phyloP scores from a whole-genome alignment of 2,113 vertebrate species.

The Pitta sordida region DNA sequence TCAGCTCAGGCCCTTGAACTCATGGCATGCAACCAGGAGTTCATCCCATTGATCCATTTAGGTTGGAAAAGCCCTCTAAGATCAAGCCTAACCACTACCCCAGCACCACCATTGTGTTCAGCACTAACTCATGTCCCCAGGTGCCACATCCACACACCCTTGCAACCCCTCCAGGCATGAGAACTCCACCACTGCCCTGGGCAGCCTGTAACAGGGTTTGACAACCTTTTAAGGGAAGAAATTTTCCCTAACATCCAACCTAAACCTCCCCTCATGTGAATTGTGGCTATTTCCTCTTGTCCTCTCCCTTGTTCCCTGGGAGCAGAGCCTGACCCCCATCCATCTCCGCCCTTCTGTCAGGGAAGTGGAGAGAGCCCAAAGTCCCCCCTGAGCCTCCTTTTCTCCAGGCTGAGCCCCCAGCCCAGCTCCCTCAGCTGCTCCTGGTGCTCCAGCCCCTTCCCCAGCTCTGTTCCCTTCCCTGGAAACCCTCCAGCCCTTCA shows the following conservation, averaged over 20 bases:
- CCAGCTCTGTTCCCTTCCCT: not conserved
- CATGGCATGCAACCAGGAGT: not conserved
- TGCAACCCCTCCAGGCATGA: not conserved
- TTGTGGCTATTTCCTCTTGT: accelerated
- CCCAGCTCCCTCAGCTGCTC: not conserved
- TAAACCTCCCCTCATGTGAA: accelerated
- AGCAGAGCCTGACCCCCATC: accelerated
- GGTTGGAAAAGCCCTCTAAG: not conserved
- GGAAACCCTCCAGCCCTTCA: accelerated
- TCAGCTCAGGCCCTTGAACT: not conserved
- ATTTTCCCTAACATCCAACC: not conserved
- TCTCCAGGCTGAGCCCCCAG: not conserved
- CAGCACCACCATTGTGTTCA: not conserved
- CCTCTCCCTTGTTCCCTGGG: not conserved
- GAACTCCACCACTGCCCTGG: not conserved
- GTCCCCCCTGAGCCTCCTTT: not conserved
- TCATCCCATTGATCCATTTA: not conserved
- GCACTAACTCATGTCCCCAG: not conserved
- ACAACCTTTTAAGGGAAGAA: not conserved
- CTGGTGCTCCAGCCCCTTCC: not conserved
- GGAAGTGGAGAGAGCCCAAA: not conserved
- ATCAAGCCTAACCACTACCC: not conserved
- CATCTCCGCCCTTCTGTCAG: not conserved
- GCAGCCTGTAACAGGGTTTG: not conserved
- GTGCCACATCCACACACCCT: not conserved